Base-by-base conservation (phyloP, 2,888 invertebrate species). In the Nomada hirtipes region DNA sequence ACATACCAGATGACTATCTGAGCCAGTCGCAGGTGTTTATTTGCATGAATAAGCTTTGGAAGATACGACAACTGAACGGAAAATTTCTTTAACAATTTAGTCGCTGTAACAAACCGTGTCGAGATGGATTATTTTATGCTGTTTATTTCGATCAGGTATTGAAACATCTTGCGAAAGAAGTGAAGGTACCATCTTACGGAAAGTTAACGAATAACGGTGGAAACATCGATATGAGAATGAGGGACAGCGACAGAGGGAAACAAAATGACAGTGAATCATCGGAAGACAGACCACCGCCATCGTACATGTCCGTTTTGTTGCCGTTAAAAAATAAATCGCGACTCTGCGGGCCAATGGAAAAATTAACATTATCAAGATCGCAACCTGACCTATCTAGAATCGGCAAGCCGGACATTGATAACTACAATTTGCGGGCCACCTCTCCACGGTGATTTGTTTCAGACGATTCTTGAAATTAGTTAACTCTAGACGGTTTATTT, bases 151-250 rank as follows among this genome's bases (percentile, higher is more conserved):
- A 71, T 65, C 85, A 94, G 94, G 97, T 97, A 42, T 94, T 97
- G 89, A 97, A 97, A 93, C 97, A 97, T 94, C 94, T 98, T 80
- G 97, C 97, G 23, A 97, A 97, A 94, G 97, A 97, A 94, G 97
- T 97, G 10, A 92, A 93, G 88, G 91, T 94, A 77, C 92, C 93
- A 75, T 88, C 92, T 53, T 91, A 92, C 75, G 86, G 89, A 36
- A 91, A 92, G 85, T 84, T 92, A 50, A 82, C 89, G 0, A 91
- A 85, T 76, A 91, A 90, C 76, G 84, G 86, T n/a, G 88, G 88
- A 69, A 91, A 88, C 70, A 84, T 93, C 77, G 93, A 93, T 53
- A 88, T 93, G 88, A 90, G 92, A 80, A 89, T 92, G 79, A 88
- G 92, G 64, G 93, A 92, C 47, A 87, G 84, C 26, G 92, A 93